Percentiles rank a stretch among this genome's conserved stretches.
phyloP scores from a whole-genome alignment of 2,888 invertebrate species.

The Calameuta idolon region DNA sequence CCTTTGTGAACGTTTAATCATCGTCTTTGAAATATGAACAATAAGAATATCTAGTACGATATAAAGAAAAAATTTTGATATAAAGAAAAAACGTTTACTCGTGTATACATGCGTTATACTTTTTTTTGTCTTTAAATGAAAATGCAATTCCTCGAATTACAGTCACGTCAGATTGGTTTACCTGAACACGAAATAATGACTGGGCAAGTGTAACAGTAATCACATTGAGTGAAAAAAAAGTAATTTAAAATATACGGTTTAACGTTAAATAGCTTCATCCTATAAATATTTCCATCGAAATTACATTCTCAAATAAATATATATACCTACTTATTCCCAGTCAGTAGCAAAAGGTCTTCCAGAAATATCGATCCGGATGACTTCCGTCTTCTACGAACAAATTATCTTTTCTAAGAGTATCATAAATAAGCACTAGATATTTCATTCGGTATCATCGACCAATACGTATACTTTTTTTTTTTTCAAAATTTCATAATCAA shows the following conservation, averaged over 20 bases:
- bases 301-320: not conserved
- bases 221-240: not conserved
- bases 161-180: not conserved
- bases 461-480: too few relatives aligned
- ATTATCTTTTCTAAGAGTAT: not conserved
- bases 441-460: not conserved
- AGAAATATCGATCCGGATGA: not conserved
- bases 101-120: not conserved
- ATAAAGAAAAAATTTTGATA: not conserved
- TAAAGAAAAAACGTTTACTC: not conserved
- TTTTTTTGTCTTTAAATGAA: not conserved
- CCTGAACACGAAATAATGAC: too few relatives aligned
- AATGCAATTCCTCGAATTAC: not conserved
- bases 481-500: too few relatives aligned
- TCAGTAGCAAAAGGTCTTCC: not conserved
- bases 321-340: not conserved
- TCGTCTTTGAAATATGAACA: too few relatives aligned
- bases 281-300: not conserved
- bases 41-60: not conserved
- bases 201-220: too few relatives aligned
- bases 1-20: too few relatives aligned
- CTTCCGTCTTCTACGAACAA: not conserved
- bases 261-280: not conserved
- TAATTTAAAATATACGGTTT: not conserved
- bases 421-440: not conserved